Base-by-base conservation (phyloP, 2,113 vertebrate species). In the Sorex araneus region DNA sequence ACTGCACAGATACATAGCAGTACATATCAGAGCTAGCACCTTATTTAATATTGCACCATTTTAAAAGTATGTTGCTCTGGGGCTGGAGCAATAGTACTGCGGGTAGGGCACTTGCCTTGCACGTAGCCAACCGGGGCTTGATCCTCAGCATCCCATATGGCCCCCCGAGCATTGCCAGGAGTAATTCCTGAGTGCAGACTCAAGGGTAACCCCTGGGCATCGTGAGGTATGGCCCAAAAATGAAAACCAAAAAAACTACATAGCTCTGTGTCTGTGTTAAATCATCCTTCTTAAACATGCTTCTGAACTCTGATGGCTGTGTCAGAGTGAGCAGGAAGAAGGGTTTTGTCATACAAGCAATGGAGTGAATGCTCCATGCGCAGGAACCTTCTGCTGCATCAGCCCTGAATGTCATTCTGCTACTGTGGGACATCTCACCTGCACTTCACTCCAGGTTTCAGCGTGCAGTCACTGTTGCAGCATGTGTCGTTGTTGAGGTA, bases 401-500 rank as follows among this genome's bases (percentile, higher is more conserved):
- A 66, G 27, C 25, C 64, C 27, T 23, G 19, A 19, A 23, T 6
- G 21, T 60, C 18, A 21, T 60, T 23, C 57, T 21, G 57, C 64
- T 12, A 11, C 27, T 66, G 64, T 1, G 16, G 34, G 36, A 15
- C n/a, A 23, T 19, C 97, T 93, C 96, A 99, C 99, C 99, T 99
- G 99, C 99, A 99, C 69, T 98, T 97, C 2, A 97, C 98, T 2
- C 73, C 87, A 0, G 4, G 71, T 91, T 96, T 98, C 92, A 99
- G 98, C 40, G 98, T 99, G 97, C 99, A 99, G 74, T 97, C 95
- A 0, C 97, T 95, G 18, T 98, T 97, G 97, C 99, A 99, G 97
- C 99, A 99, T 76, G 87, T 97, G 96, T 99, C 99, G 0, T 98
- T 97, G 25, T 98, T 97, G 71, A 98, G 98, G 96, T 99, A 97